Conservation (phyloP, 1,140 invertebrate species). For the Globodera rostochiensis region DNA sequence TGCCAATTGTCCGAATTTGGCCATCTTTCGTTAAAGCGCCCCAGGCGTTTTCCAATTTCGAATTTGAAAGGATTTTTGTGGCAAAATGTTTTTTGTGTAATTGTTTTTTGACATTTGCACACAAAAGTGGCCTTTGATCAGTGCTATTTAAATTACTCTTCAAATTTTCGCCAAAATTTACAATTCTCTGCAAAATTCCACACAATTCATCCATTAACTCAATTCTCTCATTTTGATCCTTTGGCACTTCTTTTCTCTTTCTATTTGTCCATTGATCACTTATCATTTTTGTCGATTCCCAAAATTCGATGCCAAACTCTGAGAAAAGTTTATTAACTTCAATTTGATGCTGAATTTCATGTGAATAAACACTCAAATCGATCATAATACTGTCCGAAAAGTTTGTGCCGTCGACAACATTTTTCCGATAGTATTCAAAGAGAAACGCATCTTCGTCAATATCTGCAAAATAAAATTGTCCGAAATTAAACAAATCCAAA, state of each 20-base stretch:
- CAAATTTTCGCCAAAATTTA: background rate
- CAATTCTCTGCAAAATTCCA: background rate
- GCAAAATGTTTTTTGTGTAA: background rate
- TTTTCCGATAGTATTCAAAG: background rate
- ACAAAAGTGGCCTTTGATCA: background rate
- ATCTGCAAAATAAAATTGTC: background rate
- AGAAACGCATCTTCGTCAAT: background rate
- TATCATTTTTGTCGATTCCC: background rate
- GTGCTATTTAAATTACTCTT: background rate
- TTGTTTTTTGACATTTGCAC: background rate
- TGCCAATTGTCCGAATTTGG: background rate
- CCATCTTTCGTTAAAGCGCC: background rate
- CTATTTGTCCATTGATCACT: background rate
- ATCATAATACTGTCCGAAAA: background rate
- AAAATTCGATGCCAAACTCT: background rate
- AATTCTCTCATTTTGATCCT: background rate
- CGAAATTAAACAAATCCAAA: background rate
- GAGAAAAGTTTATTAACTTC: background rate
- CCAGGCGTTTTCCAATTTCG: background rate
- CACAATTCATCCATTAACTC: background rate
- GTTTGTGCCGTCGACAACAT: background rate
- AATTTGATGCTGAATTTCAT: background rate
- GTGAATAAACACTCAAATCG: background rate
- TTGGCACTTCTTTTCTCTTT: background rate
- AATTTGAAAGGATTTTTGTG: background rate